Percentiles rank a stretch among this genome's conserved stretches.
Evolutionary conservation across 92 coral and sea anemone genomes (phyloP).

Genomic region (Actinernus sp.): DNA sequence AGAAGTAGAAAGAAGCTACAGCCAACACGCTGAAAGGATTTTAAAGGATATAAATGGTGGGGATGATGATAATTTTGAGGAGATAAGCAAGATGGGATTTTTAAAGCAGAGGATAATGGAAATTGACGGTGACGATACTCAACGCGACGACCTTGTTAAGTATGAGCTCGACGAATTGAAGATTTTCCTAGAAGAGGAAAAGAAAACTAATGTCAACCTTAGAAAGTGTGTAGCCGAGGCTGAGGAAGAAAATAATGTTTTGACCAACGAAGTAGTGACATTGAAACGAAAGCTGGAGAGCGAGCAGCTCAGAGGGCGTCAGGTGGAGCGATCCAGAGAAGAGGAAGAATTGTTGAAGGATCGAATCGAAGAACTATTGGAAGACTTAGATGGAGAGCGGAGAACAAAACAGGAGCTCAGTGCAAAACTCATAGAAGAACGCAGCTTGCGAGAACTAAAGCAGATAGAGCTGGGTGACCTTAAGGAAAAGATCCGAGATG

Average conservation of each 20-base stretch:
- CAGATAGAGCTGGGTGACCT: constrained; percentile 31
- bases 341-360: constrained; percentile 32
- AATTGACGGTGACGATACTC: constrained; percentile 15
- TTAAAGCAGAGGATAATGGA: constrained; percentile 19
- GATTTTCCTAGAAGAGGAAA: constrained; percentile 36
- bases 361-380: constrained; percentile 39
- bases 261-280: constrained; percentile 5
- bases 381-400: constrained; percentile 51
- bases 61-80: constrained; percentile 23
- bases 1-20: constrained; percentile 74
- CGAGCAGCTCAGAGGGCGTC: constrained; percentile 13
- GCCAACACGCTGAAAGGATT: constrained; percentile 34
- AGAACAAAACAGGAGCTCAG: constrained; percentile 36
- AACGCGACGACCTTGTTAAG: constrained; percentile 33
- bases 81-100: constrained; percentile 1
- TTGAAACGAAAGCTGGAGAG: constrained; percentile 29
- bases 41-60: constrained; percentile 9
- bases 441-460: constrained; percentile 35
- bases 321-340: constrained; percentile 3
- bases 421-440: constrained; percentile 31
- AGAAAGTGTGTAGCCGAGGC: constrained; percentile 11
- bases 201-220: constrained; percentile 24
- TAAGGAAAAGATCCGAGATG: constrained; percentile 31
- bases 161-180: constrained; percentile 59
- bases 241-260: constrained; percentile 15